These are phyloP conservation scores for Holothuria leucospilota DNA, from an alignment of 53 echinoderm and acorn worm species.

Conservation along the genomic window DNA sequence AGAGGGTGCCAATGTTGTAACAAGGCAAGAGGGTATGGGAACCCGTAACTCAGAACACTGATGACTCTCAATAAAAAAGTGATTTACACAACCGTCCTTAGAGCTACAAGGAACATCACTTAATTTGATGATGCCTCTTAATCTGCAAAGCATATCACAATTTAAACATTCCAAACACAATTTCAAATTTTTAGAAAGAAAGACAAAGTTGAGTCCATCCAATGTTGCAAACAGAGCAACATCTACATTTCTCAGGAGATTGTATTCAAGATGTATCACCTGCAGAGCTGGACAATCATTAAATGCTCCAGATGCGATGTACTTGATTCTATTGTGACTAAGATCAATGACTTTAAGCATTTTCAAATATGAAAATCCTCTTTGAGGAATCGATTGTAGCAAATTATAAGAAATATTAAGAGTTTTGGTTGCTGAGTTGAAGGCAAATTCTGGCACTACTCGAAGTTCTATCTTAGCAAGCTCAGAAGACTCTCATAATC, in stretches of 20 bases:
- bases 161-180: constrained; percentile 11
- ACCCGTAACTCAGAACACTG: no score
- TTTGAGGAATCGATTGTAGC: not conserved
- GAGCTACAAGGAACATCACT: no score
- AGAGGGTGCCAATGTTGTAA: no score
- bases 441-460: no score
- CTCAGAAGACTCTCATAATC: no score
- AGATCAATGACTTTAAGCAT: not conserved
- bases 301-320: not conserved
- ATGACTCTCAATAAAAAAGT: no score
- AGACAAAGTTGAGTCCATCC: not conserved
- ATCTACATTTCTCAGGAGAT: not conserved
- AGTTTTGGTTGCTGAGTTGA: not conserved
- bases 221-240: not conserved
- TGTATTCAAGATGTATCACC: constrained; percentile 12
- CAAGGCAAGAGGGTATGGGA: no score
- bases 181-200: not conserved
- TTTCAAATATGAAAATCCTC: not conserved
- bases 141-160: no score
- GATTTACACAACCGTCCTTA: no score
- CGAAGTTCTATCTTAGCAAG: no score
- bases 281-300: not conserved
- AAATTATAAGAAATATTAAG: constrained; percentile 5
- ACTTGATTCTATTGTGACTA: not conserved
- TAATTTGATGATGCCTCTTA: no score